Conservation (phyloP, 2,797 vertebrate genomes). For the Leptodactylus fallax region DNA sequence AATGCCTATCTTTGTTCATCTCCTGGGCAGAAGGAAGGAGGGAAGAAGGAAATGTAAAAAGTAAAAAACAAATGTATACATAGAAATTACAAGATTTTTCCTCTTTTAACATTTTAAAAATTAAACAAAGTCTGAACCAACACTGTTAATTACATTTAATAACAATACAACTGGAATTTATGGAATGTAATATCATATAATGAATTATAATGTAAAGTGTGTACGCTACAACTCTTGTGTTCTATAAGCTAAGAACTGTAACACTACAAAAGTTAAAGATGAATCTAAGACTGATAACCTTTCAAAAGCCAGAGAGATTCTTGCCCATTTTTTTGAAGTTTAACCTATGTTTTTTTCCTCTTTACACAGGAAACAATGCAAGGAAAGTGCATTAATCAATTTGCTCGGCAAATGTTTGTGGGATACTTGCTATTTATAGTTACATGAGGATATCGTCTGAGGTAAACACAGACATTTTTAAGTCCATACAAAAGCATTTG, state of each 20-base stretch:
- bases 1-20: too few relatives aligned
- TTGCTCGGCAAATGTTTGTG: constrained; percentile 36
- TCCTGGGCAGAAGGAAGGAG: too few relatives aligned
- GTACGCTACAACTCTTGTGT: background rate
- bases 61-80: too few relatives aligned
- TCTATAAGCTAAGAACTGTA: background rate
- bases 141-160: background rate
- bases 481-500: constrained; percentile 43
- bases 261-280: constrained; percentile 5
- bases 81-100: too few relatives aligned
- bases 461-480: constrained; percentile 58
- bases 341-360: background rate
- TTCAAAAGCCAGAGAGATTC: background rate
- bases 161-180: background rate
- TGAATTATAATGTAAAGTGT: background rate
- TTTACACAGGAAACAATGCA: constrained; percentile 34
- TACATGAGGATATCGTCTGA: constrained; percentile 50
- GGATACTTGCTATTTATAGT: constrained; percentile 43
- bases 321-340: constrained; percentile 11
- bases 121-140: too few relatives aligned
- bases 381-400: constrained; percentile 47
- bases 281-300: background rate
- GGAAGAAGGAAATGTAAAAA: too few relatives aligned
- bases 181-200: background rate
- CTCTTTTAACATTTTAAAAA: too few relatives aligned